Percentiles rank a stretch among this genome's conserved stretches.
These are phyloP conservation scores for Drosophila parthenogenetica DNA, from an alignment of 2,888 invertebrate species.

Conservation along the genomic window DNA sequence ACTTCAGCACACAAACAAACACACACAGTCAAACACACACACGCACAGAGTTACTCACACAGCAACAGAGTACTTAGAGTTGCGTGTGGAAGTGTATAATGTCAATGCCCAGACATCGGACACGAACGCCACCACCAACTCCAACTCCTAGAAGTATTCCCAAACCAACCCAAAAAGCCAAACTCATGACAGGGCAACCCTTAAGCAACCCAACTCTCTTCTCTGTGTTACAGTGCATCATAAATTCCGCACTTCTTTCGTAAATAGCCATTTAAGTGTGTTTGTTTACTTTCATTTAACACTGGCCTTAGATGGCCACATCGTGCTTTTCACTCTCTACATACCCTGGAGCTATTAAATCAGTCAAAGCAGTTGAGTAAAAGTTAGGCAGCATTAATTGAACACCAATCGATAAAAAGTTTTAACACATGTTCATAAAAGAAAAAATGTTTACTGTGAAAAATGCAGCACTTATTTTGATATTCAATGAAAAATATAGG, in stretches of 20 bases:
- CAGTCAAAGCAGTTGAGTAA: not conserved
- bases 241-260: constrained; percentile 78
- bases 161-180: constrained; percentile 12
- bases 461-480: not conserved
- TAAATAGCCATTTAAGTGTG: constrained; percentile 59
- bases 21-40: constrained; percentile 16
- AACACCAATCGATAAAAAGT: not conserved
- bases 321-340: constrained; percentile 17
- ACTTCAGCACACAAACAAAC: constrained; percentile 62
- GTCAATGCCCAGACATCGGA: constrained; percentile 65
- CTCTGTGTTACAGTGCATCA: constrained; percentile 61
- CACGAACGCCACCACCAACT: constrained; percentile 5
- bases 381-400: not conserved
- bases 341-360: constrained; percentile 12
- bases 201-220: constrained; percentile 20
- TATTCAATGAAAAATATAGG: not conserved
- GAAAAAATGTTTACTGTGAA: no score
- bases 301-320: constrained; percentile 46
- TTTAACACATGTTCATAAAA: not conserved
- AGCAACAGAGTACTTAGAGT: constrained; percentile 32
- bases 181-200: constrained; percentile 12
- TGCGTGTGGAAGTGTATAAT: constrained; percentile 49
- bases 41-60: constrained; percentile 23
- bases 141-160: constrained; percentile 24
- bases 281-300: constrained; percentile 71